These are phyloP conservation scores for Octodonta nipae DNA, from an alignment of 2,888 invertebrate genomes.

Conservation along the genomic window DNA sequence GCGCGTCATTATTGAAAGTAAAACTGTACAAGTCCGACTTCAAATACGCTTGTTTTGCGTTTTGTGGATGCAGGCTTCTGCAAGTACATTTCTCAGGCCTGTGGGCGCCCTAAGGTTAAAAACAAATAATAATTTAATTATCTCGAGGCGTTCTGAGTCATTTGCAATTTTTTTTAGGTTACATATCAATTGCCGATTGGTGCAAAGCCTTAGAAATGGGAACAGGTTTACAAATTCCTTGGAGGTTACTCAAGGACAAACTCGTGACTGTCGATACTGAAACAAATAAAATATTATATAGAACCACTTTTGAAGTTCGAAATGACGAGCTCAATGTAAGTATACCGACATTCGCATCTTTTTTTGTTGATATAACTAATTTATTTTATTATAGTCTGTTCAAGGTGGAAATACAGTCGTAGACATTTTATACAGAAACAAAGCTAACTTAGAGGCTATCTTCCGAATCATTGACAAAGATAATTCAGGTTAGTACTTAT, in stretches of 20 bases:
- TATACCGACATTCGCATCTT: too few species aligned
- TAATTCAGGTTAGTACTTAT: constrained; percentile 86
- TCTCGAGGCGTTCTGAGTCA: not conserved
- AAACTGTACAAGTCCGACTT: too few species aligned
- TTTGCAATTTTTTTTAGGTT: constrained; percentile 46
- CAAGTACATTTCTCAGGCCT: too few species aligned
- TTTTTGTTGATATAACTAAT: too few species aligned
- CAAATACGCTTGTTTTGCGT: too few species aligned
- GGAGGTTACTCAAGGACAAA: constrained; percentile 74
- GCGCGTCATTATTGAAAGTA: too few species aligned
- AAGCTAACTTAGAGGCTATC: constrained; percentile 78
- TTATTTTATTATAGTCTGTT: constrained; percentile 40
- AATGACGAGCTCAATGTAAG: constrained; percentile 37
- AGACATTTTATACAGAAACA: constrained; percentile 81
- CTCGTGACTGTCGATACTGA: constrained; percentile 53
- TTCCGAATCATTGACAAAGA: constrained; percentile 89
- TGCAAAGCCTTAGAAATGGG: constrained; percentile 67
- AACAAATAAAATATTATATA: constrained; percentile 57
- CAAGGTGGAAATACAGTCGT: constrained; percentile 54
- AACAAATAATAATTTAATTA: constrained; percentile 6
- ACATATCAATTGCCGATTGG: constrained; percentile 69
- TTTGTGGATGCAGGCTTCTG: too few species aligned
- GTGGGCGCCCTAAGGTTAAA: too few species aligned
- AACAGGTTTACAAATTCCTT: constrained; percentile 71
- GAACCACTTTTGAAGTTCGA: constrained; percentile 54